phyloP scores from a whole-genome alignment of 2,888 invertebrate species.

The Mesodorylaimus sp. region DNA sequence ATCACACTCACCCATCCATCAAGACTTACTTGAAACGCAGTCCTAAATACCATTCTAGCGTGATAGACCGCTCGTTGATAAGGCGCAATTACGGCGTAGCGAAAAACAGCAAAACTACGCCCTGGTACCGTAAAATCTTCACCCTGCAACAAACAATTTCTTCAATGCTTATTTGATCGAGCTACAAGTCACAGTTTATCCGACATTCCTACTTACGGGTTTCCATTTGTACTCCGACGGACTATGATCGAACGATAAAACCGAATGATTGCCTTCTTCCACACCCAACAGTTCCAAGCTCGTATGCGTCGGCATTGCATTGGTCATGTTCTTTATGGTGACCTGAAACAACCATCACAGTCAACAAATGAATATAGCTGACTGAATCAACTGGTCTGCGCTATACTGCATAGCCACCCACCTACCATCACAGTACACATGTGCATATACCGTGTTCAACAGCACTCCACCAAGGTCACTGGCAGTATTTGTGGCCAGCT shows the following conservation, averaged over 20 bases:
- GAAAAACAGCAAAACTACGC: conserved; percentile 46
- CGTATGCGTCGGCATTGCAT: conserved; percentile 18
- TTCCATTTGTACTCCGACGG: conserved; percentile 15
- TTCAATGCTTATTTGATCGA: not conserved
- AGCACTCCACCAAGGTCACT: too few species aligned
- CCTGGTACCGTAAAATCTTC: conserved; percentile 19
- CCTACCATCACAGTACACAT: too few species aligned
- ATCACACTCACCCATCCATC: too few species aligned
- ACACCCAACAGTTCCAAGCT: conserved; percentile 30
- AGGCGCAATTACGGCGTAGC: conserved; percentile 50
- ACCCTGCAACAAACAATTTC: conserved; percentile 12
- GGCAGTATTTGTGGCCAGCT: too few species aligned
- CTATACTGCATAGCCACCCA: too few species aligned
- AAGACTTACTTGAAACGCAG: conserved; percentile 37
- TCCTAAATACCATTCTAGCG: conserved; percentile 26
- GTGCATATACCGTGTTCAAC: too few species aligned
- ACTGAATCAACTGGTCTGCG: not conserved
- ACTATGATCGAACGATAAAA: conserved; percentile 27
- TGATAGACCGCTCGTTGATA: conserved; percentile 29
- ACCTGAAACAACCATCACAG: not conserved
- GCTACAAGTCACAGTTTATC: not conserved
- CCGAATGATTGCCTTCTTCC: conserved; percentile 32
- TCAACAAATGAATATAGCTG: not conserved
- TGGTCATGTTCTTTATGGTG: conserved; percentile 23
- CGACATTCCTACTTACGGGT: conserved; percentile 1